Conservation (phyloP, 92 coral and sea anemone species). For the Phenganax subtilis region DNA sequence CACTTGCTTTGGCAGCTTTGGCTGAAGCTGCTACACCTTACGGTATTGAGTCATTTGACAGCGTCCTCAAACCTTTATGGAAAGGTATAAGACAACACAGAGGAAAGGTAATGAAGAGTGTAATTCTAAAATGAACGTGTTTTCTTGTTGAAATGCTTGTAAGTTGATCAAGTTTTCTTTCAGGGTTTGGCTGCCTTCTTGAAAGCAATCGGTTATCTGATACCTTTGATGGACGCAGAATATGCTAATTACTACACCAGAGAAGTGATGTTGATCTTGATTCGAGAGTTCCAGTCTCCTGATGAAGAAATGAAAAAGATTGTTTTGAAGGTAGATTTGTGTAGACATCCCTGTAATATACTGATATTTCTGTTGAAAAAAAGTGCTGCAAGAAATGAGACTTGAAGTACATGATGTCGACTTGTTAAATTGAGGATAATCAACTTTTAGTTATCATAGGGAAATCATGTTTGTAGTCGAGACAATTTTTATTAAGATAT, state of each 20-base stretch:
- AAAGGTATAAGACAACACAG: conserved; percentile 99
- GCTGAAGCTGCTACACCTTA: conserved; percentile 99
- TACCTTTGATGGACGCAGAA: conserved; percentile 98
- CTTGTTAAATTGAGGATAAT: no score
- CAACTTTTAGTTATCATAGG: no score
- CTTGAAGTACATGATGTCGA: no score
- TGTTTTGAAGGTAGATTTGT: conserved; percentile 72
- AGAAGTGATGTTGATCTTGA: conserved; percentile 98
- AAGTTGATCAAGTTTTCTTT: background rate
- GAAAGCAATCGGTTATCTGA: conserved; percentile 96
- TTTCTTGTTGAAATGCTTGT: background rate
- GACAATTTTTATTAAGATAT: no score
- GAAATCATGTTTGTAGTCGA: no score
- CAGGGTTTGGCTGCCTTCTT: conserved; percentile 99
- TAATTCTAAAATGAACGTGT: background rate
- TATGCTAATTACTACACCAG: conserved; percentile 99
- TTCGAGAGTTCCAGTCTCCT: conserved; percentile 99
- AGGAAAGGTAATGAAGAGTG: conserved; percentile 74
- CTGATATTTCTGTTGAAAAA: no score
- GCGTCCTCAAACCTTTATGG: conserved; percentile 98
- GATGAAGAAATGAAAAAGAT: conserved; percentile 99
- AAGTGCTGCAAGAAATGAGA: no score
- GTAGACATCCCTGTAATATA: background rate
- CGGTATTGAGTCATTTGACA: conserved; percentile 99
- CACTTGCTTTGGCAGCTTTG: conserved; percentile 99